Base-by-base conservation (phyloP, 2,888 invertebrate species). In the Drosophila seclusa region DNA sequence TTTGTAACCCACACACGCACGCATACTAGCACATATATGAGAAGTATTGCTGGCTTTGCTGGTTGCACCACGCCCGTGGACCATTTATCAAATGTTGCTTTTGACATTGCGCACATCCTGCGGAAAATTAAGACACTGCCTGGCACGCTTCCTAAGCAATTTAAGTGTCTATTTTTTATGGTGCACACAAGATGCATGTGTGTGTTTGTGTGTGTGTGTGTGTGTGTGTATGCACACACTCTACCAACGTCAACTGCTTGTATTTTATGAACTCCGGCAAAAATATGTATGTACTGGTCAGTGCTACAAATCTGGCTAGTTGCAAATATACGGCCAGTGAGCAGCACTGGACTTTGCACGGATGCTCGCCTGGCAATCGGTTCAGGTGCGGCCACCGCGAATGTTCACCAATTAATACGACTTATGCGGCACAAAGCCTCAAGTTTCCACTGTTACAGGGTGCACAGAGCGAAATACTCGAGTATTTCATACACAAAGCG, bases 71-170 rank as follows among this genome's bases (percentile, higher is more conserved):
- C 65, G 76, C 62, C 58, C 69, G n/a, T 57, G 66, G 38, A 68
- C 76, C 85, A 89, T 85, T 87, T 85, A 85, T 85, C 87, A 85
- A 87, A 85, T 69, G 82, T 90, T 81, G 66, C 77, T 83, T 88
- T 79, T 87, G 87, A 86, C 87, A 87, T 79, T 68, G 88, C 80
- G 85, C 88, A 89, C 84, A 87, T 84, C 84, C 84, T 83, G 84
- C 84, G 86, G 86, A 84, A 84, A 84, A 84, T 84, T 89, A 86
- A 86, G 86, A 85, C 84, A 84, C 82, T 87, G 87, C 77, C 82
- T 74, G 85, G 82, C 82, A 84, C 75, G 85, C 85, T 87, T 82
- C 71, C 90, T 75, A 74, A 84, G 72, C 87, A 89, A 87, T 89
- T 85, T 77, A 75, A 89, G 73, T 81, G 74, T 73, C 73, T 76